Percentiles rank a stretch among this genome's conserved stretches.
phyloP scores from a whole-genome alignment of 2,797 vertebrate species.

The Pangasius mekongensis region DNA sequence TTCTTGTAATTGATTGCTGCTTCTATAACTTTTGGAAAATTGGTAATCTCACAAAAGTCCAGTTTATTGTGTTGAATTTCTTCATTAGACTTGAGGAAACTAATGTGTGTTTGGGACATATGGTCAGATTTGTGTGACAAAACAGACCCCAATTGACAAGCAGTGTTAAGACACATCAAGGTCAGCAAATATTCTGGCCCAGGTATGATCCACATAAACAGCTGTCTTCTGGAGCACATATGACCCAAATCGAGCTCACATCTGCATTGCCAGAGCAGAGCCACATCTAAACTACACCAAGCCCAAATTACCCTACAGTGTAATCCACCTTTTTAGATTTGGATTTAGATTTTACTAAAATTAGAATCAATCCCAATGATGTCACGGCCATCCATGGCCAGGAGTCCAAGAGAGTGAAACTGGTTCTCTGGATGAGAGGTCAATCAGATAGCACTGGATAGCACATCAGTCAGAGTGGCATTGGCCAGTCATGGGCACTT shows the following conservation, averaged over 20 bases:
- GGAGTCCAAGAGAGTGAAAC: neutral
- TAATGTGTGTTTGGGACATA: neutral
- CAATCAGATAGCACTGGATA: neutral
- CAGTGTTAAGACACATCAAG: neutral
- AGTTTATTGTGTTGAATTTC: neutral
- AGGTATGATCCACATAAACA: neutral
- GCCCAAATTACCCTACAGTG: neutral
- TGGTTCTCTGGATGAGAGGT: neutral
- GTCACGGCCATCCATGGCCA: neutral
- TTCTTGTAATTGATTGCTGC: neutral
- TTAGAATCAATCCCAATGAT: neutral
- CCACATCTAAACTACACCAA: neutral
- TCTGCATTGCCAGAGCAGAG: neutral
- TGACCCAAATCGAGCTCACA: neutral
- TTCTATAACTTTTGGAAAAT: neutral
- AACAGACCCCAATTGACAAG: neutral
- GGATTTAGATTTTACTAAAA: neutral
- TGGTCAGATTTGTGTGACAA: neutral
- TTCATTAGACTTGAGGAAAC: neutral
- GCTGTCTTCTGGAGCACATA: neutral
- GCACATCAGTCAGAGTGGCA: neutral
- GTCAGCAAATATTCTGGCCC: neutral
- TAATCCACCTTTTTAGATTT: neutral
- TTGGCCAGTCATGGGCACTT: neutral
- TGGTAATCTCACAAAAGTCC: neutral